These are phyloP conservation scores for Drosophila algonquin DNA, from an alignment of 2,888 invertebrate genomes.

Conservation along the genomic window DNA sequence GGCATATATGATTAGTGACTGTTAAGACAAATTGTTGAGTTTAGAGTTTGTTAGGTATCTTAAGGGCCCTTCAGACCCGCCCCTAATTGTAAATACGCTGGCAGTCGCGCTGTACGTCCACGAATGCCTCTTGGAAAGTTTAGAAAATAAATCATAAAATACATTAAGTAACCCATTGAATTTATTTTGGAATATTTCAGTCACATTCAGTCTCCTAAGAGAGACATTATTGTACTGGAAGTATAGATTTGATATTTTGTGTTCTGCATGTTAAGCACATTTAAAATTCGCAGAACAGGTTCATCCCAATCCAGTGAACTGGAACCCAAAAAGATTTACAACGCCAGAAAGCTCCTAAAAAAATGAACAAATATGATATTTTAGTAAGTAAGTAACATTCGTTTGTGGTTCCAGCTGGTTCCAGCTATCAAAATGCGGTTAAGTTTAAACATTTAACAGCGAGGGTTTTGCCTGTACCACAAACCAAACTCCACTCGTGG, in stretches of 20 bases:
- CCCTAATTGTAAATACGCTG: conserved; percentile 54
- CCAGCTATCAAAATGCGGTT: too few relatives aligned
- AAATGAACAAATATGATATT: neutral
- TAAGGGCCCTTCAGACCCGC: conserved; percentile 19
- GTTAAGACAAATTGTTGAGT: conserved; percentile 71
- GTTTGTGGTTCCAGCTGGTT: too few relatives aligned
- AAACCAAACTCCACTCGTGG: neutral
- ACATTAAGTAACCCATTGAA: conserved; percentile 24
- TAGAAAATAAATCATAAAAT: conserved; percentile 37
- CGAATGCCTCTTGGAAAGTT: conserved; percentile 37
- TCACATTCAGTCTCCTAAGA: too few relatives aligned
- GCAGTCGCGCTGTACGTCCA: conserved; percentile 26
- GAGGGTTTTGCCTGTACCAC: too few relatives aligned
- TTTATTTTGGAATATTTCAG: neutral
- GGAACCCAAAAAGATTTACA: too few relatives aligned
- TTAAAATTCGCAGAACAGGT: too few relatives aligned
- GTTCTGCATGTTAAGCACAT: too few relatives aligned
- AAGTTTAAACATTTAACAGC: too few relatives aligned
- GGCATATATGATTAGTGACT: conserved; percentile 53
- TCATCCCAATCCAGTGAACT: too few relatives aligned
- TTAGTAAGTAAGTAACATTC: neutral
- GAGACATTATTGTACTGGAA: too few relatives aligned
- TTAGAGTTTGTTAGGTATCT: conserved; percentile 56
- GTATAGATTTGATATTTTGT: too few relatives aligned
- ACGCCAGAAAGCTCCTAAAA: neutral